phyloP scores from a whole-genome alignment of 2,113 vertebrate species.

The Mustelus asterias region DNA sequence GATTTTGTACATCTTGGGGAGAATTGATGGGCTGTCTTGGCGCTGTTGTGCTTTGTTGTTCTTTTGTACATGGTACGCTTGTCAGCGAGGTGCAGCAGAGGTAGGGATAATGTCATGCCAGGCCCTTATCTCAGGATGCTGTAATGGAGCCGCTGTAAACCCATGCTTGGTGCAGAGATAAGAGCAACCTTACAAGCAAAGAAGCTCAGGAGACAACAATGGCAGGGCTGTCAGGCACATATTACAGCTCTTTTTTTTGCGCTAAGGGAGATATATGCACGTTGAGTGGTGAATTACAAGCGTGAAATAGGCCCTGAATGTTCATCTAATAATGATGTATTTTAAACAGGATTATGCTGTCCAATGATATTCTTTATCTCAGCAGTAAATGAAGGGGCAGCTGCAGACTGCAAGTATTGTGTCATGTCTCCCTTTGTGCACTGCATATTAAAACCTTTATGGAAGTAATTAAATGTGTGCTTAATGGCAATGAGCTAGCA shows the following conservation, averaged over 20 bases:
- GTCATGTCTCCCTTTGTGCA: constrained; percentile 71
- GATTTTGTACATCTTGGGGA: constrained; percentile 80
- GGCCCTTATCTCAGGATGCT: constrained; percentile 78
- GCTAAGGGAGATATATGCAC: constrained; percentile 54
- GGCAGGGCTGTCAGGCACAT: constrained; percentile 54
- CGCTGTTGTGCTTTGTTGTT: constrained; percentile 65
- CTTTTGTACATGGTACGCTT: constrained; percentile 66
- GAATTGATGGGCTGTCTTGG: constrained; percentile 88
- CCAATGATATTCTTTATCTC: constrained; percentile 70
- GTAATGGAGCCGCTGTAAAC: constrained; percentile 69
- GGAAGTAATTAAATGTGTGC: constrained; percentile 93
- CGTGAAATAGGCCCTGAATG: constrained; percentile 68
- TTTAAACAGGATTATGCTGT: constrained; percentile 63
- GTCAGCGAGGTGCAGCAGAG: constrained; percentile 65
- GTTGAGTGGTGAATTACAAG: constrained; percentile 63
- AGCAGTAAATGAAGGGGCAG: constrained; percentile 70
- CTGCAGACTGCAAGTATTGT: constrained; percentile 71
- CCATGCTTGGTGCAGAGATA: constrained; percentile 75
- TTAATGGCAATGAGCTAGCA: constrained; percentile 92
- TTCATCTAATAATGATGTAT: constrained; percentile 85
- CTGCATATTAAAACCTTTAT: constrained; percentile 98
- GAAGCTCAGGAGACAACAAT: constrained; percentile 63
- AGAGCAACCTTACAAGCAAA: constrained; percentile 64
- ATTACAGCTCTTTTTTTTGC: constrained; percentile 64
- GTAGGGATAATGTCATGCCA: constrained; percentile 74